Evolutionary conservation across 92 coral and sea anemone species (phyloP), one percentile per base, ranked within the genome.

Genomic region (Phenganax subtilis): DNA sequence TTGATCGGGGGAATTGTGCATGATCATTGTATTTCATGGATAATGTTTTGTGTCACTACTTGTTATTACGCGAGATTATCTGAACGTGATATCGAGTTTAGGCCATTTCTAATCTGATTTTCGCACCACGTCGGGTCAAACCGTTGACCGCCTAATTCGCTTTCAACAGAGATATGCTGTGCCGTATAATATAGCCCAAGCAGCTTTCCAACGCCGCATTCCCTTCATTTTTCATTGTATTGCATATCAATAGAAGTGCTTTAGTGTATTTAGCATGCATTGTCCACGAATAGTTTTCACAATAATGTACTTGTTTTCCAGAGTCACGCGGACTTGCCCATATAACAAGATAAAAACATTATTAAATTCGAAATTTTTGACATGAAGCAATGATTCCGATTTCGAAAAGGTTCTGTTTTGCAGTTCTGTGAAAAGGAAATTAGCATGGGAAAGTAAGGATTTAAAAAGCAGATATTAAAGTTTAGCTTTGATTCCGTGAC

Each of bases 21-120:
- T 28, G 20, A 3, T 5, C 61, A 3, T 15, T 20, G 59, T 54
- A 37, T 63, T 63, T 79, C 83, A 64, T 63, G 83, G 61, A 31
- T 77, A 64, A 79, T 79, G 63, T 64, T 54, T 79, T 79, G 31
- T 79, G 83, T 79, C 83, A 65, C 65, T 63, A 63, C 83, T 79
- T 79, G 83, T 79, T 79, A 79, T 79, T 79, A 79, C 55, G 14
- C 62, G 51, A 37, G 83, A 63, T 79, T 79, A 79, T 79, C 83
- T 30, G 72, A 10, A 31, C 61, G 17, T 17, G 83, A 79, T 79
- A 79, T 55, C 55, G 29, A 64, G 57, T 53, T 51, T 54, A 65
- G 61, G 63, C 60, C 60, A 12, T 65, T 63, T 53, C 55, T 79
- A 79, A 79, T 79, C 83, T 37, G 83, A 79, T 79, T 64, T 65